phyloP scores from a whole-genome alignment of 2,888 invertebrate genomes.

The Troides oblongomaculatus region DNA sequence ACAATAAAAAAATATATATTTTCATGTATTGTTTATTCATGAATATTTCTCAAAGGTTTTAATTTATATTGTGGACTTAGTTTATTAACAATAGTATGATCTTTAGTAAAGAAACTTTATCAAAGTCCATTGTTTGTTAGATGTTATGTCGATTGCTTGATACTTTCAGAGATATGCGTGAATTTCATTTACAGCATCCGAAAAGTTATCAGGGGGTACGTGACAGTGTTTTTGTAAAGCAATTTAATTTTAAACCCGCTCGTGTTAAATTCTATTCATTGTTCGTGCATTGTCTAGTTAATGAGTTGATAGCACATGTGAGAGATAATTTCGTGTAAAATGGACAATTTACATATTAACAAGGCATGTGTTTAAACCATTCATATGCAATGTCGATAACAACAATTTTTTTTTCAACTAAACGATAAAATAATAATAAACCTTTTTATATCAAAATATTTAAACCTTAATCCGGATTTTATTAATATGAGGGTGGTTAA shows the following conservation, averaged over 20 bases:
- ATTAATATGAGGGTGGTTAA: too few species aligned
- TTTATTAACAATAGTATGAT: too few species aligned
- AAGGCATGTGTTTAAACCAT: neutral
- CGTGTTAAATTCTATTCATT: conserved; percentile 4
- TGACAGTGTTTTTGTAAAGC: neutral
- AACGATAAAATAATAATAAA: too few species aligned
- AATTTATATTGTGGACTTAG: neutral
- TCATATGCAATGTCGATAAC: neutral
- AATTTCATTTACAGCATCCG: neutral
- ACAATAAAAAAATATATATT: too few species aligned
- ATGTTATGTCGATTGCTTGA: neutral
- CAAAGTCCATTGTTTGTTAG: neutral
- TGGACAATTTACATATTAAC: conserved; percentile 16
- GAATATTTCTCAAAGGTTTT: neutral
- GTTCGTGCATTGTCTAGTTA: conserved; percentile 16
- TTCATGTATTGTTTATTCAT: too few species aligned
- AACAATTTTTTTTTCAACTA: too few species aligned
- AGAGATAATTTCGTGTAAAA: conserved; percentile 20
- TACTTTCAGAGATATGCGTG: neutral
- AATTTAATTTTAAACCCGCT: conserved; percentile 16
- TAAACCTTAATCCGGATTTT: too few species aligned
- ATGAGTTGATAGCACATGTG: conserved; percentile 15
- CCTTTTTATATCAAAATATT: too few species aligned
- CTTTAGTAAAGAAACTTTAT: too few species aligned
- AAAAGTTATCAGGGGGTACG: conserved; percentile 10